Conservation (phyloP, 2,113 vertebrate species). For the Pachycephala philippinensis region DNA sequence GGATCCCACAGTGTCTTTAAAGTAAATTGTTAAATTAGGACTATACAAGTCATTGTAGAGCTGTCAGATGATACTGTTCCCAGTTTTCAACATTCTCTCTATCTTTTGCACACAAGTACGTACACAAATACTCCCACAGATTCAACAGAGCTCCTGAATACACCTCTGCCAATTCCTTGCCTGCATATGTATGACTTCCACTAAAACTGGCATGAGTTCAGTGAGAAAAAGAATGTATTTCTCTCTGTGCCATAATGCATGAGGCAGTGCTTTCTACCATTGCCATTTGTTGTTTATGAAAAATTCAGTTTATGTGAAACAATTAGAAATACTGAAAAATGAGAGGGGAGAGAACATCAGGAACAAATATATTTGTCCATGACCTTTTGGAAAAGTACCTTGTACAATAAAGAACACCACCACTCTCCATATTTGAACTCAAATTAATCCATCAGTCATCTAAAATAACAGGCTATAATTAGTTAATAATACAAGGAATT, state of each 20-base stretch:
- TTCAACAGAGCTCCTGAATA: constrained; percentile 5
- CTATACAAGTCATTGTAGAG: neutral
- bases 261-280: neutral
- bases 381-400: neutral
- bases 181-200: constrained; percentile 10
- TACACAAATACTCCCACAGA: constrained; percentile 55
- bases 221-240: neutral
- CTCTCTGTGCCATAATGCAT: neutral
- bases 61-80: neutral
- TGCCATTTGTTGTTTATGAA: neutral
- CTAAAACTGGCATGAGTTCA: constrained; percentile 28
- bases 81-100: constrained; percentile 28
- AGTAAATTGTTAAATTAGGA: neutral
- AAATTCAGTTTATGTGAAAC: neutral
- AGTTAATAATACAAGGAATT: neutral
- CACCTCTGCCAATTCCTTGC: constrained; percentile 41
- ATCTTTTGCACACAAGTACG: neutral
- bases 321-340: neutral
- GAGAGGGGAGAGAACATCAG: neutral
- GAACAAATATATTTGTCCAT: neutral
- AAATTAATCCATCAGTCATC: neutral
- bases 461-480: neutral
- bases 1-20: neutral
- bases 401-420: neutral
- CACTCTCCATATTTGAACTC: neutral